Conservation (phyloP, 2,113 vertebrate genomes). For the Burhinus oedicnemus region DNA sequence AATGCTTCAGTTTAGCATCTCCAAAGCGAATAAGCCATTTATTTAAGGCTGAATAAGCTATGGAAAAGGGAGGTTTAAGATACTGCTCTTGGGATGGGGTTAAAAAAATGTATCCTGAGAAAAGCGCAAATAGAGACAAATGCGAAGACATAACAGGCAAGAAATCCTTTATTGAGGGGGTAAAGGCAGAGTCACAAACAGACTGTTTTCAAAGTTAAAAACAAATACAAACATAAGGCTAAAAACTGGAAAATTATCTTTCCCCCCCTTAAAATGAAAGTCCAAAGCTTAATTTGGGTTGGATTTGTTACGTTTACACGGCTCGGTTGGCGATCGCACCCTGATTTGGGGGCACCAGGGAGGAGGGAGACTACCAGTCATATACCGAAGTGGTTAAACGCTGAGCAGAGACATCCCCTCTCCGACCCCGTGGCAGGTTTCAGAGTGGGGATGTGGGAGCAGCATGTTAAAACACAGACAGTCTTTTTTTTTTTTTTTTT, state of each 20-base stretch:
- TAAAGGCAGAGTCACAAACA: constrained; percentile 45
- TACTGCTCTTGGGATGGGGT: background rate
- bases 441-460: constrained; percentile 46
- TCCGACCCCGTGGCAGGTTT: background rate
- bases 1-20: background rate
- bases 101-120: background rate
- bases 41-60: background rate
- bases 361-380: background rate
- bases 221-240: constrained; percentile 1
- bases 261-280: background rate
- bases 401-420: constrained; percentile 1
- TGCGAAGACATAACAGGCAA: background rate
- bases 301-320: background rate
- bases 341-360: background rate
- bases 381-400: background rate
- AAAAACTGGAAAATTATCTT: background rate
- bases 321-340: background rate
- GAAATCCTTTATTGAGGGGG: constrained; percentile 66
- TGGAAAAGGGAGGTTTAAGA: background rate
- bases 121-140: background rate
- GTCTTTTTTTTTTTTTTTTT: background rate
- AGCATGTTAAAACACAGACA: constrained; percentile 70
- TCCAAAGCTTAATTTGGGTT: background rate
- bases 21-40: background rate
- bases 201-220: constrained; percentile 26